phyloP scores from a whole-genome alignment of 2,113 vertebrate species.

The Corythornis vintsioides region DNA sequence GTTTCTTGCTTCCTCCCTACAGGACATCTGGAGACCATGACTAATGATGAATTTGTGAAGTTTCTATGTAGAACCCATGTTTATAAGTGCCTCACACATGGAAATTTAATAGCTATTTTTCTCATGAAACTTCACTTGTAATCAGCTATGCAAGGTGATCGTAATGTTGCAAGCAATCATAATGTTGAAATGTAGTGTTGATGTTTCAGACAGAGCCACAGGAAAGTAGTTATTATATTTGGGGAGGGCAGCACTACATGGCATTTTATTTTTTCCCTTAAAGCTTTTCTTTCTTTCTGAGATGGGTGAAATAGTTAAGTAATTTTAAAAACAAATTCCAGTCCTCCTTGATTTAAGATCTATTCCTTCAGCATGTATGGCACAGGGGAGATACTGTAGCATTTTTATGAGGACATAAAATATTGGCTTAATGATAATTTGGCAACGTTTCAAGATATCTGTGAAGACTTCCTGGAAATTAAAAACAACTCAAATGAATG shows the following conservation, averaged over 20 bases:
- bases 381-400: conserved; percentile 1
- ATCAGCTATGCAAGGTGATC: conserved; percentile 11
- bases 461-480: conserved; percentile 72
- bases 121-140: conserved; percentile 14
- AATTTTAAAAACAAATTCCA: conserved; percentile 57
- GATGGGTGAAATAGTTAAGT: conserved; percentile 55
- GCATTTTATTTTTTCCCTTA: neutral
- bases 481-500: conserved; percentile 69
- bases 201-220: conserved; percentile 6
- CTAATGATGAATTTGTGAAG: conserved; percentile 11
- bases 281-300: conserved; percentile 16
- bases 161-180: neutral
- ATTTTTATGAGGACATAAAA: conserved; percentile 72
- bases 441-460: conserved; percentile 60
- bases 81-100: neutral
- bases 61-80: neutral
- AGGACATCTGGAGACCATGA: neutral
- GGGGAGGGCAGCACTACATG: neutral
- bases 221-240: neutral
- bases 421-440: conserved; percentile 74
- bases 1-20: neutral
- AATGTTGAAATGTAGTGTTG: neutral
- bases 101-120: conserved; percentile 5
- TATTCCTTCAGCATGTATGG: conserved; percentile 12
- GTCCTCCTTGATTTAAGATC: conserved; percentile 43